Base-by-base conservation (phyloP, 2,888 invertebrate species). In the Byasa hedistus region DNA sequence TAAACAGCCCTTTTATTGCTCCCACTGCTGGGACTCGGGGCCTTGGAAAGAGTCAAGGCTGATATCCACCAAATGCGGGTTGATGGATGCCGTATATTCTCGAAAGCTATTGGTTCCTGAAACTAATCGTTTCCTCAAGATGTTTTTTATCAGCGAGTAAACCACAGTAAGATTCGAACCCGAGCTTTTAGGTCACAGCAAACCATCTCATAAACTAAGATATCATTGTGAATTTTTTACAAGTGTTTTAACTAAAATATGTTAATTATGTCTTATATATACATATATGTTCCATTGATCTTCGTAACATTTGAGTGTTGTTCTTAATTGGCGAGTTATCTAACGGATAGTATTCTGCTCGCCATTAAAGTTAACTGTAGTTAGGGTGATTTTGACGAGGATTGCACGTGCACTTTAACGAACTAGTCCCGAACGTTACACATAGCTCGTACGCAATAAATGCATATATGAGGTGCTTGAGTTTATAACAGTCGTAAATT, bases 331-430 rank as follows among this genome's bases (percentile, higher is more conserved):
- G 57, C 57, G 55, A 55, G 24, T 55, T 52, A 52, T 21, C 52
- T 52, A 27, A 48, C 59, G 23, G 23, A 36, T 39, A 23, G 57
- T 21, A 48, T 48, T 23, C 24, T 23, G 24, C 24, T 5, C 57
- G 24, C 27, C 59, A 59, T 59, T 59, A 59, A 59, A 39, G 44
- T 23, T 58, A 39, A 48, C 59, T 48, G 59, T 44, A 23, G 17
- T 51, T 23, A 27, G n/a, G 5, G 19, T 24, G 59, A 59, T 51
- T 59, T 59, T 59, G 59, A 59, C 48, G 59, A 48, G 59, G 27
- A 48, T 27, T 51, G 59, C 48, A 23, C 21, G 21, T 22, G 44
- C 44, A 23, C 44, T 23, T 58, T 58, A 58, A 58, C 44, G 58
- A 58, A 58, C 23, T 19, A 58, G 39, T 23, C 44, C 23, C 21